Evolutionary conservation across 2,113 vertebrate species (phyloP), one percentile per base, ranked within the genome.

Genomic region (Kobus ellipsiprymnus): DNA sequence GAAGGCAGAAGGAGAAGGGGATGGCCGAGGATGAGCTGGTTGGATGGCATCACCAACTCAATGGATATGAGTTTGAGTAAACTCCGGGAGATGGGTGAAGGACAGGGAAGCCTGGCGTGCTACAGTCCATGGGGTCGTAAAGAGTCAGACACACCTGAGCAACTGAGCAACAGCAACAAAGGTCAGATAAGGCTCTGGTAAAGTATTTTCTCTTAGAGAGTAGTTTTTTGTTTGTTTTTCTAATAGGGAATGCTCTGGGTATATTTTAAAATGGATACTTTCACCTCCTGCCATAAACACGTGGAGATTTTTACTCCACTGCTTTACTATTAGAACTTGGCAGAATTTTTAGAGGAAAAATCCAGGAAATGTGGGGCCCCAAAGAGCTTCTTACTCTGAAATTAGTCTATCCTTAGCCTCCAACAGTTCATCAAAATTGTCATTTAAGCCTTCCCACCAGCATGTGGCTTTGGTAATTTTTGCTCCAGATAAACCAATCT

Each of bases 211-310:
- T 50, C 48, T 90, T 40, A 8, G 59, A 93, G 36, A 82, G 21
- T 44, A 74, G 46, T 4, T 62, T 36, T 44, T 67, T 71, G 3
- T 44, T 67, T 71, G 3, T n/a, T 19, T 62, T 67, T 87, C 86
- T 95, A n/a, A 86, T 71, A 87, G 17, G 77, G 25, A 95, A 83
- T 60, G 36, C 7, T 48, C 16, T 91, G 27, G 54, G 7, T 81
- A 30, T 89, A 55, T 94, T 95, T 88, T 15, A 44, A 81, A 96
- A 54, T 80, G 64, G 48, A 94, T 88, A 50, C 15, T 55, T 64
- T 30, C 13, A 50, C 8, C 7, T 55, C 27, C 2, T 48, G 30
- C 3, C n/a, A 85, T 74, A 87, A 83, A 88, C 9, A 36, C 8
- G 4, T 83, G 60, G n/a, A 6, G 13, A 46, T 80, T 96, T 97